phyloP scores from a whole-genome alignment of 2,888 invertebrate species.

The Toxonevra muliebris region DNA sequence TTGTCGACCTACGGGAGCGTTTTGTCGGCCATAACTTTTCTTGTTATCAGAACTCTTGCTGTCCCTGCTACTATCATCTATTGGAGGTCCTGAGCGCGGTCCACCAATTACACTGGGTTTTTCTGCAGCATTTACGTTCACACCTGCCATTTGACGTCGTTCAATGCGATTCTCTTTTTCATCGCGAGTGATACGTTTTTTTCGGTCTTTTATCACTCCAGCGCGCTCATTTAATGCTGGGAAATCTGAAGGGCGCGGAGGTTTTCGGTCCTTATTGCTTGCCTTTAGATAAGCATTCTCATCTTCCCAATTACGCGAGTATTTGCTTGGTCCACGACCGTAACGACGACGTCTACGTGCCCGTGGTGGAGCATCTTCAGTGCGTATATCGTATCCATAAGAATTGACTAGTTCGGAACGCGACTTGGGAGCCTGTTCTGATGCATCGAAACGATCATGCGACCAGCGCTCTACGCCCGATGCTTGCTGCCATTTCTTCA shows the following conservation, averaged over 20 bases:
- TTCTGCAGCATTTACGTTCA: slow-evolving; percentile 25
- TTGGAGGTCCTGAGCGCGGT: not conserved
- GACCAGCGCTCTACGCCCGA: slow-evolving; percentile 76
- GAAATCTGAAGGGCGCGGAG: slow-evolving; percentile 69
- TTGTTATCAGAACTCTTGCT: slow-evolving; percentile 37
- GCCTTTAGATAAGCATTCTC: slow-evolving; percentile 84
- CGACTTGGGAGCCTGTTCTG: slow-evolving; percentile 70
- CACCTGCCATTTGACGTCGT: slow-evolving; percentile 37
- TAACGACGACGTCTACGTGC: slow-evolving; percentile 86
- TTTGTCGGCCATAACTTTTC: slow-evolving; percentile 34
- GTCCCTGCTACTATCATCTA: slow-evolving; percentile 37
- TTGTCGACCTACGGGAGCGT: slow-evolving; percentile 45
- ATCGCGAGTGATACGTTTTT: slow-evolving; percentile 45
- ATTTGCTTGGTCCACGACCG: slow-evolving; percentile 91
- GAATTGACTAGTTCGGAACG: slow-evolving; percentile 50
- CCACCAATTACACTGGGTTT: slow-evolving; percentile 9
- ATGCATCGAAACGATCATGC: slow-evolving; percentile 75
- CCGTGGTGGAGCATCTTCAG: slow-evolving; percentile 90
- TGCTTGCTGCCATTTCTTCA: slow-evolving; percentile 64
- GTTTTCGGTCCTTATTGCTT: slow-evolving; percentile 61
- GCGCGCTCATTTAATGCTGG: slow-evolving; percentile 64
- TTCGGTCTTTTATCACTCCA: slow-evolving; percentile 41
- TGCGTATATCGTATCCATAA: slow-evolving; percentile 84
- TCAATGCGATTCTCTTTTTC: slow-evolving; percentile 62
- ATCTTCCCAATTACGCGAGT: slow-evolving; percentile 92